Evolutionary conservation across 2,888 invertebrate genomes (phyloP), one percentile per base, ranked within the genome.

Genomic region (Apeira syringaria): DNA sequence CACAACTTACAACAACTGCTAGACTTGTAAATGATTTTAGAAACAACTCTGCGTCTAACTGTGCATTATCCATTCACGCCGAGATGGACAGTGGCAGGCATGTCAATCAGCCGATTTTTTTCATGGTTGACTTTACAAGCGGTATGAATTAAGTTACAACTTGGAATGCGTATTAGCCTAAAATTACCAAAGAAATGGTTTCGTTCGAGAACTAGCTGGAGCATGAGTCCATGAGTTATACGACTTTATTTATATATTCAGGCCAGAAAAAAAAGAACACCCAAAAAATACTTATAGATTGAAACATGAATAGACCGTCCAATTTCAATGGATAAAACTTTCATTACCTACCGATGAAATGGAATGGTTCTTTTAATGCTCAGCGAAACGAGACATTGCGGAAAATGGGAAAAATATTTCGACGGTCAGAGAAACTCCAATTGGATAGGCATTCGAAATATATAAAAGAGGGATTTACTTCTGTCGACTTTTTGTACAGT

Each of bases 401-500:
- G 43, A 45, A 53, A 50, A 53, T 43, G 28, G 42, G 38, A 47
- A 44, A 42, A 48, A 39, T 39, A 47, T 49, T 47, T 42, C 42
- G 30, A 47, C 45, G 46, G 41, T 45, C 49, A 34, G 35, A 47
- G 44, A 36, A 47, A 28, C 22, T 39, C 26, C 38, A 46, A 39
- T 45, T 17, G 40, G 34, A 33, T 28, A 31, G 43, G 36, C 35
- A 43, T 18, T 17, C 29, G 26, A 29, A 37, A 37, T 30, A 50
- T 22, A 42, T 44, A 40, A 28, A 47, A 38, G 18, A 35, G 11
- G 26, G 20, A 46, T 43, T 15, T 53, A 74, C 73, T 53, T 68
- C 7, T 44, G 35, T 15, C 48, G 6, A 2, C 25, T 44, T 9
- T 51, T 26, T 2, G 58, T 18, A 47, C 82, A 78, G 17, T 59